phyloP scores from a whole-genome alignment of 2,888 invertebrate species.

The Calameuta idolon region DNA sequence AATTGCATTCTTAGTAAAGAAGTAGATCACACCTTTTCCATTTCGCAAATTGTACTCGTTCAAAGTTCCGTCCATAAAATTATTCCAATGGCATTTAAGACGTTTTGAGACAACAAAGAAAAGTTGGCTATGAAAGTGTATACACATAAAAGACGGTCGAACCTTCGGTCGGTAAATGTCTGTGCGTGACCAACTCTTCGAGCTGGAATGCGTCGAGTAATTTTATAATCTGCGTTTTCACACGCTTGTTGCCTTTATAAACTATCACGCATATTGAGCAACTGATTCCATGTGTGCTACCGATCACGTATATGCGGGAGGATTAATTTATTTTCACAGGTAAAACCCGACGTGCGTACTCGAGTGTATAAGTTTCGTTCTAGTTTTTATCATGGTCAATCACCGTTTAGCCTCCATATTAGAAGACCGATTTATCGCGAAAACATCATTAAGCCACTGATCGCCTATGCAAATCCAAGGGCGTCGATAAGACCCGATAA shows the following conservation, averaged over 20 bases:
- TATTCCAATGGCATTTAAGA: background rate
- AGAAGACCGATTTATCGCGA: background rate
- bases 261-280: background rate
- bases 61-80: background rate
- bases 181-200: slow-evolving; percentile 22
- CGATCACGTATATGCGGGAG: background rate
- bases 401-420: background rate
- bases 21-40: background rate
- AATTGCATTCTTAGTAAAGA: background rate
- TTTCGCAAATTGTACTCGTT: background rate
- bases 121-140: background rate
- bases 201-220: slow-evolving; percentile 26
- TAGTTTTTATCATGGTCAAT: background rate
- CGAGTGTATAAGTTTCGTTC: slow-evolving; percentile 3
- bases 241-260: background rate
- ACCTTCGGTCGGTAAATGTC: background rate
- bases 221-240: slow-evolving; percentile 26
- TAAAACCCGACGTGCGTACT: background rate
- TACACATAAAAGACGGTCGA: background rate
- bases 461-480: background rate
- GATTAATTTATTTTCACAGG: background rate
- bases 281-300: background rate
- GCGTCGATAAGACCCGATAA: background rate
- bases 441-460: background rate
- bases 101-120: background rate